phyloP scores from a whole-genome alignment of 2,113 vertebrate species.

The Aphyosemion australe region DNA sequence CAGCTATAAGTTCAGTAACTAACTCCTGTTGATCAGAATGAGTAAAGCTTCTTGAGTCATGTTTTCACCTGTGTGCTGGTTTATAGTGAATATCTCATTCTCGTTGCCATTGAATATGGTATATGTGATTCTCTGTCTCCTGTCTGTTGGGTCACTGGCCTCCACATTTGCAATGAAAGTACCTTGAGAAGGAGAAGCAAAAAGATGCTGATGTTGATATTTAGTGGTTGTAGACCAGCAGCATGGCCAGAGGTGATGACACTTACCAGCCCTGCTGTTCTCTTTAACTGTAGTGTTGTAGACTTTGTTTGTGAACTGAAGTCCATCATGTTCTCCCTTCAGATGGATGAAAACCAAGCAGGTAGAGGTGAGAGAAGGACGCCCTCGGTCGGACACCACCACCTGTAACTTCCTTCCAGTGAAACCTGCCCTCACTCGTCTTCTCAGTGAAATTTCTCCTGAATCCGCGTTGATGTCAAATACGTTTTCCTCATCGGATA shows the following conservation, averaged over 20 bases:
- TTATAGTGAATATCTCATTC: slow-evolving; percentile 81
- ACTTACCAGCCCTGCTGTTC: slow-evolving; percentile 85
- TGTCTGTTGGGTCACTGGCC: slow-evolving; percentile 72
- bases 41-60: background rate
- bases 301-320: slow-evolving; percentile 80
- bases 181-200: slow-evolving; percentile 69
- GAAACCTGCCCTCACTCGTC: slow-evolving; percentile 62
- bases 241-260: background rate
- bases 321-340: slow-evolving; percentile 74
- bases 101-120: slow-evolving; percentile 85
- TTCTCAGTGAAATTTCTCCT: slow-evolving; percentile 83
- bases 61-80: slow-evolving; percentile 82
- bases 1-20: no score
- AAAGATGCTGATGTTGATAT: background rate
- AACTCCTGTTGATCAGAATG: background rate
- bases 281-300: slow-evolving; percentile 83
- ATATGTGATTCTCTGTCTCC: slow-evolving; percentile 78
- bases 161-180: slow-evolving; percentile 84
- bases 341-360: slow-evolving; percentile 84
- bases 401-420: slow-evolving; percentile 81
- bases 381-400: slow-evolving; percentile 82
- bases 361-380: slow-evolving; percentile 76
- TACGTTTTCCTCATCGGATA: slow-evolving; percentile 71
- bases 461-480: slow-evolving; percentile 80
- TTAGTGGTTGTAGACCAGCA: background rate